These are phyloP conservation scores for Geothlypis trichas DNA, from an alignment of 2,113 vertebrate species.

Conservation along the genomic window DNA sequence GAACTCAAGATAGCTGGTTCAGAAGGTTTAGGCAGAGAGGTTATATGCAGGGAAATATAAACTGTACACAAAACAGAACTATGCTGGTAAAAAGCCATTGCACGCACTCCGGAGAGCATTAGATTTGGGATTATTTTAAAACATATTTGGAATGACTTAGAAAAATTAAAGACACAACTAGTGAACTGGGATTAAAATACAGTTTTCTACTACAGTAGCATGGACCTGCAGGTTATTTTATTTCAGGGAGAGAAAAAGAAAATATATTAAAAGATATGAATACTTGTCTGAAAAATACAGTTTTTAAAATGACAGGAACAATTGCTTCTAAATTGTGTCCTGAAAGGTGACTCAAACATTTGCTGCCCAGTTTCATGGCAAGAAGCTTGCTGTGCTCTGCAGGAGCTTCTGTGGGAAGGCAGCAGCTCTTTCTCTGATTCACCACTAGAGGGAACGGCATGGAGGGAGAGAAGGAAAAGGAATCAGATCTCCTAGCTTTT, in stretches of 20 bases:
- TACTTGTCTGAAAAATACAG: neutral
- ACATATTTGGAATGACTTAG: neutral
- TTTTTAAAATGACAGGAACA: neutral
- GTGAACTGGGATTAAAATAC: neutral
- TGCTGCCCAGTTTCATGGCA: neutral
- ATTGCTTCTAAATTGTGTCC: neutral
- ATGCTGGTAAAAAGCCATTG: neutral
- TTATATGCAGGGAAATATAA: neutral
- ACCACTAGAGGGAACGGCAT: neutral
- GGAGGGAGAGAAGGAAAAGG: neutral
- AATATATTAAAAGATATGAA: neutral
- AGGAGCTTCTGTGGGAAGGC: accelerated
- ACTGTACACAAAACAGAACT: neutral
- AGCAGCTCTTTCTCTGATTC: neutral
- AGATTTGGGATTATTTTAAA: neutral
- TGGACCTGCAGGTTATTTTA: neutral
- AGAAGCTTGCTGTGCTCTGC: neutral
- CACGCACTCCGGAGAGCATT: neutral
- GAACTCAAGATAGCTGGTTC: neutral
- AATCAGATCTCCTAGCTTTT: neutral
- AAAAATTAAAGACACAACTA: neutral
- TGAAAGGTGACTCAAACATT: neutral
- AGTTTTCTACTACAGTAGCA: neutral
- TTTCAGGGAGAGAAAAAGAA: neutral
- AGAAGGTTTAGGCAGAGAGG: neutral